Evolutionary conservation across 2,113 vertebrate genomes (phyloP).

Genomic region (Agapornis roseicollis): DNA sequence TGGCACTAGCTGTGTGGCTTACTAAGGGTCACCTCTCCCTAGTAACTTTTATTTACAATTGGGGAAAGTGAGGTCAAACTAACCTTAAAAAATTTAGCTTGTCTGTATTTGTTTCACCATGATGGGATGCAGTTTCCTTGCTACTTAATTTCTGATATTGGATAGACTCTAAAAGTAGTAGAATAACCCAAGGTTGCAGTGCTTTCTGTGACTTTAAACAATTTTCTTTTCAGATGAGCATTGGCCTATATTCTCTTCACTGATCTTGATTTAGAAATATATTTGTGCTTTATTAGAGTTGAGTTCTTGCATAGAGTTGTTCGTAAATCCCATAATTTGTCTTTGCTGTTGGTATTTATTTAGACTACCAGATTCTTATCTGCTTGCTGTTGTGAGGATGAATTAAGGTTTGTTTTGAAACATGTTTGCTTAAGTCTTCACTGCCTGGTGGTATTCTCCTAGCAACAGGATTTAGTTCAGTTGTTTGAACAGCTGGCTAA

Average conservation of each 20-base stretch:
- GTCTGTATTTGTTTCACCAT: background rate
- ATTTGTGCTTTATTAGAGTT: constrained; percentile 13
- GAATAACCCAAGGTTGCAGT: background rate
- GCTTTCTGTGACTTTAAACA: background rate
- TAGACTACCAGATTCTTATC: constrained; percentile 34
- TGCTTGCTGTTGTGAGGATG: constrained; percentile 24
- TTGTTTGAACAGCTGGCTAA: constrained; percentile 61
- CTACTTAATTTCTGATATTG: constrained; percentile 28
- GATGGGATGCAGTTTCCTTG: background rate
- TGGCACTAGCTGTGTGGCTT: background rate
- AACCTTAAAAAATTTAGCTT: background rate
- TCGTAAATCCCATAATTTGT: constrained; percentile 56
- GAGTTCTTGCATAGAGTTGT: constrained; percentile 9
- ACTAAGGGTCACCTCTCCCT: background rate
- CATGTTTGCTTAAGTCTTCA: constrained; percentile 32
- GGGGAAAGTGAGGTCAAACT: background rate
- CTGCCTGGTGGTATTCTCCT: constrained; percentile 26
- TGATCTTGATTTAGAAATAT: constrained; percentile 20
- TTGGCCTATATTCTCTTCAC: background rate
- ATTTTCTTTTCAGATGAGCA: background rate
- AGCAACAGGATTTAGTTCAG: constrained; percentile 52
- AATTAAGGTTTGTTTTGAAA: constrained; percentile 49
- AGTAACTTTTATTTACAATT: background rate
- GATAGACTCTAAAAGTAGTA: background rate
- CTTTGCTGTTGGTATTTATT: constrained; percentile 43